Base-by-base conservation (phyloP, 2,797 vertebrate genomes). In the Sylvia borin region DNA sequence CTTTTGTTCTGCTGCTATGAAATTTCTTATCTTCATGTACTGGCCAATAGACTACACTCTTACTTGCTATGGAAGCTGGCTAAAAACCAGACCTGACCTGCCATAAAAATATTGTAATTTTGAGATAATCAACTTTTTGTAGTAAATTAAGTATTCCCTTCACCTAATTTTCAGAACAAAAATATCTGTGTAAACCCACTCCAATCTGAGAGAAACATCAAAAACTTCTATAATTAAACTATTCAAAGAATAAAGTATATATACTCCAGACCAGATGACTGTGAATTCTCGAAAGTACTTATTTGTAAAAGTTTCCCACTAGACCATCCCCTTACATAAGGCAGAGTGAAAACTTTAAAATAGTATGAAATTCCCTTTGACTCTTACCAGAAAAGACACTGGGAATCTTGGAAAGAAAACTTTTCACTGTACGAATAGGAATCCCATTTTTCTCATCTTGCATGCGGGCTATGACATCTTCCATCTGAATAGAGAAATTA, bases 331-430 rank as follows among this genome's bases (percentile, higher is more conserved):
- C 24, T 91, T 67, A 54, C 10, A 34, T 32, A 61, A 65, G 1
- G 3, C 19, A 61, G 20, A 65, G 10, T 18, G 6, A 40, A 89
- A 79, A 62, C 9, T 54, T 85, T 55, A 71, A 85, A 88, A 70
- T 4, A 79, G 11, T 16, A 92, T n/a, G 10, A 84, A 72, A 88
- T 95, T 57, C 11, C 79, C 26, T 93, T 91, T 65, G 34, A 77
- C 29, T 92, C 98, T 99, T 98, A 99, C 99, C 99, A 96, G 99
- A 99, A 98, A 99, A 99, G 96, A 99, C 99, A 95, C 99, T 99
- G 92, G 99, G 99, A 91, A 99, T 99, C 98, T 99, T 99, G 97
- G 99, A 99, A 94, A 99, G 98, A 97, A 99, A 99, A 97, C 99
- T 99, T 98, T 99, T 99, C 97, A 99, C 99, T 43, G 99, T 99